These are phyloP conservation scores for Aplochiton taeniatus DNA, from an alignment of 2,797 vertebrate species.

Conservation along the genomic window DNA sequence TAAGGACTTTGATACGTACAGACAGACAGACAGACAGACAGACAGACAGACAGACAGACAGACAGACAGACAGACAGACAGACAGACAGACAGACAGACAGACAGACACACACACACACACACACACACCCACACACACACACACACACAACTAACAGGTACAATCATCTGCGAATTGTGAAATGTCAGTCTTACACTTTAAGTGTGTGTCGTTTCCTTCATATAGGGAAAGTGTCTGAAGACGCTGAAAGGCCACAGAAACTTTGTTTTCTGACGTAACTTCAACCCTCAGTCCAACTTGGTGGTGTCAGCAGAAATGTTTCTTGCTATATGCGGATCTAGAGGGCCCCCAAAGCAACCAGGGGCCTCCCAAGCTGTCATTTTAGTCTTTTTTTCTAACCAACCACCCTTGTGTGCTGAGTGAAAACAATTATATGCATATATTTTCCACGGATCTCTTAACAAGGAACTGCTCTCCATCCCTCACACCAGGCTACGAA, in stretches of 20 bases:
- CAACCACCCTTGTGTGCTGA: too few species aligned
- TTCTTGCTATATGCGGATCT: background rate
- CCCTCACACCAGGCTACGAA: too few species aligned
- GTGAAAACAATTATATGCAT: too few species aligned
- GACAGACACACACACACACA: background rate
- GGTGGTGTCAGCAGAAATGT: constrained; percentile 75
- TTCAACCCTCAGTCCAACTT: constrained; percentile 99
- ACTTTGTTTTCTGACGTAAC: constrained; percentile 99
- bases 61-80: constrained; percentile 9
- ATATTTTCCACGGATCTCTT: too few species aligned
- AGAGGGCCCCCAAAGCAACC: too few species aligned
- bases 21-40: too few species aligned
- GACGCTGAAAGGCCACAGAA: constrained; percentile 98
- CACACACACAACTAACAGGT: too few species aligned
- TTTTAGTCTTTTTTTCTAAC: too few species aligned
- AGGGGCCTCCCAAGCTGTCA: too few species aligned
- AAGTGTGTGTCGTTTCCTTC: background rate
- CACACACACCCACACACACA: too few species aligned
- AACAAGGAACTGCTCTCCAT: too few species aligned
- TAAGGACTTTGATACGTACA: constrained; percentile 60
- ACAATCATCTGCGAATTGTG: background rate
- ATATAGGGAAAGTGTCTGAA: constrained; percentile 96
- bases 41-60: background rate
- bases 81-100: constrained; percentile 1
- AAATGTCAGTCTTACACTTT: too few species aligned